These are phyloP conservation scores for Semaprochilodus insignis DNA, from an alignment of 2,797 vertebrate species.

Conservation along the genomic window DNA sequence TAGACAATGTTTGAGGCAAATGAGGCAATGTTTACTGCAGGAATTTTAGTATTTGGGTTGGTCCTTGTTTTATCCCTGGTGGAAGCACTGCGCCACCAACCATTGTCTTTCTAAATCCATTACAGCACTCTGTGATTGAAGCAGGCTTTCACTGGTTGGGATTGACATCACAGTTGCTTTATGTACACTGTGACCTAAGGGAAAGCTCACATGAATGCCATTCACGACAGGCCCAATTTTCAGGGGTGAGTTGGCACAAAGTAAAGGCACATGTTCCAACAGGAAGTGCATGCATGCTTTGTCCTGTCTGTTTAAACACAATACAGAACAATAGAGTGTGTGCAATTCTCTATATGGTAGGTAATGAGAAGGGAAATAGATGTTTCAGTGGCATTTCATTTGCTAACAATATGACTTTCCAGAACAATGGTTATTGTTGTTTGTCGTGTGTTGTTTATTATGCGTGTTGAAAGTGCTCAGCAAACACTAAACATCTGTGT, in stretches of 20 bases:
- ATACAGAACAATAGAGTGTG: slow-evolving; percentile 31
- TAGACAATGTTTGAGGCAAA: slow-evolving; percentile 31
- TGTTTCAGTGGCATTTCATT: slow-evolving; percentile 49
- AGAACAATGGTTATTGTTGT: not conserved
- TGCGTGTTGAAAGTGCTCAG: slow-evolving; percentile 6
- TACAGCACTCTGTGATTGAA: slow-evolving; percentile 21
- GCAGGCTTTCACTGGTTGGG: slow-evolving; percentile 41
- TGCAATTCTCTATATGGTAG: not conserved
- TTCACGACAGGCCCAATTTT: slow-evolving; percentile 45
- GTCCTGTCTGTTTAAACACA: slow-evolving; percentile 37
- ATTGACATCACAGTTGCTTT: slow-evolving; percentile 53
- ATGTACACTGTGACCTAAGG: slow-evolving; percentile 52
- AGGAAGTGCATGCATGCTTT: slow-evolving; percentile 29
- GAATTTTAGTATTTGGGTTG: slow-evolving; percentile 46
- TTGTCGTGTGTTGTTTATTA: not conserved
- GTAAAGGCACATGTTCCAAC: slow-evolving; percentile 35
- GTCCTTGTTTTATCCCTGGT: slow-evolving; percentile 42
- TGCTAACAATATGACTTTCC: not conserved
- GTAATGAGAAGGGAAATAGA: not conserved
- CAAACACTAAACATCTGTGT: slow-evolving; percentile 24
- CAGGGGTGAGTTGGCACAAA: slow-evolving; percentile 56
- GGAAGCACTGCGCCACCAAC: slow-evolving; percentile 41
- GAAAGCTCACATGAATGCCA: slow-evolving; percentile 53
- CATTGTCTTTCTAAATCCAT: slow-evolving; percentile 55
- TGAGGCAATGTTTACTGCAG: slow-evolving; percentile 35